Evolutionary conservation across 2,113 vertebrate genomes (phyloP).

Genomic region (Calyptomena viridis): DNA sequence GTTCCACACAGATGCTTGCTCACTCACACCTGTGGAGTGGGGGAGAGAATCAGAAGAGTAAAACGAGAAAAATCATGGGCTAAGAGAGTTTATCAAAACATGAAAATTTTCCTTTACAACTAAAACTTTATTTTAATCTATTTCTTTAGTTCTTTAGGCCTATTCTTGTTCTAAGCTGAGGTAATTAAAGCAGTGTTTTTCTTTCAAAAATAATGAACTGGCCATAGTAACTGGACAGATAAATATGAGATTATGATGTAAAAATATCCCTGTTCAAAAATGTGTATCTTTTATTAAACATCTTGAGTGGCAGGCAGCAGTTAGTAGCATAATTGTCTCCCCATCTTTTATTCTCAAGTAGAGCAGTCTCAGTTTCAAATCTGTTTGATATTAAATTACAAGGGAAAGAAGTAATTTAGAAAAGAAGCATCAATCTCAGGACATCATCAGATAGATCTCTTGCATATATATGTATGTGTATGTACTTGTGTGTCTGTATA

Average conservation of each 20-base stretch:
- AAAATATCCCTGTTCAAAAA: conserved; percentile 8
- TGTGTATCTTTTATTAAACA: neutral
- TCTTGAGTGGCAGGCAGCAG: neutral
- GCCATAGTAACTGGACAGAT: neutral
- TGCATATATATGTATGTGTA: fast-evolving
- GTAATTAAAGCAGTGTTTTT: conserved; percentile 7
- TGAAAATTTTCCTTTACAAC: neutral
- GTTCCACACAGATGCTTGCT: neutral
- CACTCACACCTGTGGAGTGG: neutral
- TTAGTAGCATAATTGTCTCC: neutral
- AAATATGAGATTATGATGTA: neutral
- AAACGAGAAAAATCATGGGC: neutral
- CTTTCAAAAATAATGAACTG: neutral
- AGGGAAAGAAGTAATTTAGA: neutral
- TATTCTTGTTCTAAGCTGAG: neutral
- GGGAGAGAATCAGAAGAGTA: neutral
- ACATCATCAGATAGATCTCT: neutral
- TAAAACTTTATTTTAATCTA: neutral
- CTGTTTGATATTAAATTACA: neutral
- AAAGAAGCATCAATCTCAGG: neutral
- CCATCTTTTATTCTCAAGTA: neutral
- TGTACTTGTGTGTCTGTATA: neutral
- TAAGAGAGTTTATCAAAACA: neutral
- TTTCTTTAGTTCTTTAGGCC: neutral
- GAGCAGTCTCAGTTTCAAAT: neutral